Evolutionary conservation across 2,888 invertebrate genomes (phyloP).

Genomic region (Digitonthophagus gazella): DNA sequence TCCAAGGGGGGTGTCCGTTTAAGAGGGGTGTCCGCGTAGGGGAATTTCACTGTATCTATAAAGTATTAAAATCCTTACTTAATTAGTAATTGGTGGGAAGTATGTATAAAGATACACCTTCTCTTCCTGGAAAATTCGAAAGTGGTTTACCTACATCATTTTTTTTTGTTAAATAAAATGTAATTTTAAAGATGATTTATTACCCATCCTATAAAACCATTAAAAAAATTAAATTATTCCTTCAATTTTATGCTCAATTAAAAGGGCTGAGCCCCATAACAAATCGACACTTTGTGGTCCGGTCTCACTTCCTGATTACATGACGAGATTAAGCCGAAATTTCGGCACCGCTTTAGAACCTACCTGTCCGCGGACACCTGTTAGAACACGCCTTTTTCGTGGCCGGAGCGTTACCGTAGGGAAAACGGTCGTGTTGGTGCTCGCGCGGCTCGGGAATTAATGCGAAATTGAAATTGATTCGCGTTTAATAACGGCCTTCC

Average conservation of each 20-base stretch:
- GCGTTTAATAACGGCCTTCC: constrained; percentile 16
- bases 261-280: constrained; percentile 3
- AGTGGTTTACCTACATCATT: too few relatives aligned
- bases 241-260: background rate
- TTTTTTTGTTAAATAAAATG: too few relatives aligned
- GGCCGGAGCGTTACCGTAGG: background rate
- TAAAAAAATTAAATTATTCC: too few relatives aligned
- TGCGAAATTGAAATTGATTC: constrained; percentile 17
- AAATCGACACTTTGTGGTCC: constrained; percentile 20
- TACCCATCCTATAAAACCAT: too few relatives aligned
- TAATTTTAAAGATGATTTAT: too few relatives aligned
- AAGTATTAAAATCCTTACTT: too few relatives aligned
- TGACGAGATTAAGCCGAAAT: background rate
- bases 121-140: too few relatives aligned
- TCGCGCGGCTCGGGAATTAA: constrained; percentile 3
- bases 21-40: too few relatives aligned
- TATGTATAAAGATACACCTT: too few relatives aligned
- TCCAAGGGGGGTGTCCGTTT: too few relatives aligned
- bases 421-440: background rate
- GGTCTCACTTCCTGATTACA: background rate
- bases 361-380: constrained; percentile 26
- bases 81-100: too few relatives aligned
- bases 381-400: constrained; percentile 16
- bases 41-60: too few relatives aligned
- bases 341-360: constrained; percentile 19